phyloP scores from a whole-genome alignment of 2,797 vertebrate genomes.

The Brachymystax lenok region DNA sequence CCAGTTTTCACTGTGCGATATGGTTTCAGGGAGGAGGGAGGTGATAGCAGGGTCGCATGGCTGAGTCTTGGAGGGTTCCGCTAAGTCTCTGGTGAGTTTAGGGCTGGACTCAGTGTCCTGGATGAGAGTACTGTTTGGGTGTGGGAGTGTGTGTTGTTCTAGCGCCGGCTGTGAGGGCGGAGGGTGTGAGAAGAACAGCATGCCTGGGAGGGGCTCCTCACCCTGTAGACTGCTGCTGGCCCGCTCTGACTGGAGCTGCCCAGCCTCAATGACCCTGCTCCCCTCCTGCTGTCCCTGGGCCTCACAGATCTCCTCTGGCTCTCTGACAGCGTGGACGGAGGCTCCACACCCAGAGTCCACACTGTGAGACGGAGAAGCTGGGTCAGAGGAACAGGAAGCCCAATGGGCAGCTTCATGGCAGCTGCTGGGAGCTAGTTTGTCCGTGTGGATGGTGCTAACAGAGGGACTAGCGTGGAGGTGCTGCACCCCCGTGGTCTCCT shows the following conservation, averaged over 20 bases:
- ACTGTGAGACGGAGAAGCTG: not conserved
- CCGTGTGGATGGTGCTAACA: not conserved
- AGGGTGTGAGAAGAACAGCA: slow-evolving; percentile 79
- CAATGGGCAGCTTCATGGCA: not conserved
- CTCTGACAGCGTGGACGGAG: not conserved
- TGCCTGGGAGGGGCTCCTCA: slow-evolving; percentile 83
- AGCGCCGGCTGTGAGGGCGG: slow-evolving; percentile 21
- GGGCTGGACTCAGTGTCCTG: slow-evolving; percentile 11
- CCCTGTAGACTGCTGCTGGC: not conserved
- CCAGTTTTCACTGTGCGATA: not conserved
- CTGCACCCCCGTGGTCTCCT: not conserved
- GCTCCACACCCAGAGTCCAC: slow-evolving; percentile 10
- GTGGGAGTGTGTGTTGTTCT: slow-evolving; percentile 15
- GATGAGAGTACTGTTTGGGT: not conserved
- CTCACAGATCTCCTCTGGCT: slow-evolving; percentile 15
- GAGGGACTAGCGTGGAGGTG: not conserved
- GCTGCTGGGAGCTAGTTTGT: not conserved
- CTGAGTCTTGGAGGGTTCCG: not conserved
- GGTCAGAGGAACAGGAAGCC: not conserved
- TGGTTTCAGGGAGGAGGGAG: not conserved
- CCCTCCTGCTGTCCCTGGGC: not conserved
- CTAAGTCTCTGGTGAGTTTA: slow-evolving; percentile 3
- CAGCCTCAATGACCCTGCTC: slow-evolving; percentile 13
- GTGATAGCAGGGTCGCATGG: slow-evolving; percentile 7
- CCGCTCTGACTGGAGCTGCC: slow-evolving; percentile 17